A percentile compares a stretch with the other conserved stretches of the same genome.
phyloP scores from a whole-genome alignment of 2,797 vertebrate species.

The Onychomys leucogaster region DNA sequence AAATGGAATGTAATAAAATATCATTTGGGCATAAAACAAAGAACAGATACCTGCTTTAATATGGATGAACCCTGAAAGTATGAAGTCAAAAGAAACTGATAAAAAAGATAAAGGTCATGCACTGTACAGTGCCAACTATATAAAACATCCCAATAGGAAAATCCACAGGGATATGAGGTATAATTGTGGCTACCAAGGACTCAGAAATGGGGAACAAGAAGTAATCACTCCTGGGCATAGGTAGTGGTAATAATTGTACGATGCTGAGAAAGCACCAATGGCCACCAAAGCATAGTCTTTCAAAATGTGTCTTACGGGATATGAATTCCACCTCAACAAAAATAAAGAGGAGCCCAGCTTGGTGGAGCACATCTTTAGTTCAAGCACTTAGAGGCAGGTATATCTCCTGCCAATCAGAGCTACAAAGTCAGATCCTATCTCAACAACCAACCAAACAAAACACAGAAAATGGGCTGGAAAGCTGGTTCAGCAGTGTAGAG shows the following conservation, averaged over 20 bases:
- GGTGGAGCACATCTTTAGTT: neutral
- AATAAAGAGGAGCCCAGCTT: neutral
- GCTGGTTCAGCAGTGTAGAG: neutral
- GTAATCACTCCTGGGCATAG: neutral
- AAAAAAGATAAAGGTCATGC: constrained; percentile 40
- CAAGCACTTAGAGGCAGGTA: neutral
- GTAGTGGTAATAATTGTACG: neutral
- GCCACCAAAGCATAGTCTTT: neutral
- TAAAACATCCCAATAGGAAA: constrained; percentile 19
- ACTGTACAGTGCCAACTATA: neutral
- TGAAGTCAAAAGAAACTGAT: neutral
- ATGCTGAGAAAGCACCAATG: constrained; percentile 26
- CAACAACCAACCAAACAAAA: neutral
- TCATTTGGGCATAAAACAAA: constrained; percentile 46
- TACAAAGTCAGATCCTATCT: neutral
- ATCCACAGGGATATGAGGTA: neutral
- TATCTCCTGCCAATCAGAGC: neutral
- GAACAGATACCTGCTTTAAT: neutral
- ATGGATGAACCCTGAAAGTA: constrained; percentile 29
- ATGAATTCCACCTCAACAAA: constrained; percentile 53
- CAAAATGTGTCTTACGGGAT: neutral
- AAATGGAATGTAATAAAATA: constrained; percentile 46
- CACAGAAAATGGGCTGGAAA: neutral
- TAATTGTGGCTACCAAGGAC: neutral
- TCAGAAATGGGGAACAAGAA: neutral